Percentiles rank a stretch among this genome's conserved stretches.
Evolutionary conservation across 2,888 invertebrate genomes (phyloP).

Genomic region (Eupithecia subfuscata): DNA sequence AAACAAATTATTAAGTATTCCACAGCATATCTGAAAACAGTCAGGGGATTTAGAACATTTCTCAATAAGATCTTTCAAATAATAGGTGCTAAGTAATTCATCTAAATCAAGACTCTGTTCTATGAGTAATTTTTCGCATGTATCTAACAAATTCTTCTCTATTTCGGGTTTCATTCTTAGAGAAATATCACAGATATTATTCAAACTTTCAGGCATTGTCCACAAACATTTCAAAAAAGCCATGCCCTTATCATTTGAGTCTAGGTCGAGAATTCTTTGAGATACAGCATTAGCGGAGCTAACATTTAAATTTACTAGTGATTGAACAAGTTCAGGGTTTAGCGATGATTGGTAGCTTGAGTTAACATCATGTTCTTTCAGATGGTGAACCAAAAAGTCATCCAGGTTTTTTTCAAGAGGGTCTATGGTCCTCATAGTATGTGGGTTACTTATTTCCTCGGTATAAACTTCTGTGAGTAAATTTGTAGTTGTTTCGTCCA

Average conservation of each 20-base stretch:
- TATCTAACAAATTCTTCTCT: slow-evolving; percentile 59
- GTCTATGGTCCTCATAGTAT: slow-evolving; percentile 25
- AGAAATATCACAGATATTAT: slow-evolving; percentile 53
- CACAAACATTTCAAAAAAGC: slow-evolving; percentile 62
- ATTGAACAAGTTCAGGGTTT: slow-evolving; percentile 69
- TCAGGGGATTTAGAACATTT: slow-evolving; percentile 60
- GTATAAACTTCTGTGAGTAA: slow-evolving; percentile 59
- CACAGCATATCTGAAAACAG: slow-evolving; percentile 70
- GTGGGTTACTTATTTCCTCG: slow-evolving; percentile 45
- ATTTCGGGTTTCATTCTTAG: slow-evolving; percentile 68
- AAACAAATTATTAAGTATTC: slow-evolving; percentile 66
- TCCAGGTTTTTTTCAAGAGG: slow-evolving; percentile 59
- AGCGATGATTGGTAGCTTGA: slow-evolving; percentile 51
- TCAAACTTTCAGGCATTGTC: slow-evolving; percentile 43
- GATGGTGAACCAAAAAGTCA: slow-evolving; percentile 62
- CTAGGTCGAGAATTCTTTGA: slow-evolving; percentile 63
- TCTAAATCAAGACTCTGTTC: slow-evolving; percentile 47
- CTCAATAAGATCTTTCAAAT: slow-evolving; percentile 52
- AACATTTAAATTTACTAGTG: slow-evolving; percentile 66
- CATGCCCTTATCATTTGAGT: slow-evolving; percentile 37
- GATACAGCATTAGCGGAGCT: slow-evolving; percentile 53
- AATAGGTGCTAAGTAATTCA: slow-evolving; percentile 47
- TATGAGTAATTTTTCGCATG: slow-evolving; percentile 50
- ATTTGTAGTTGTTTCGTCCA: slow-evolving; percentile 60
- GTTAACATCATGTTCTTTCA: slow-evolving; percentile 57